Percentiles rank a stretch among this genome's conserved stretches.
phyloP scores from a whole-genome alignment of 2,797 vertebrate species.

The Melanogrammus aeglefinus region DNA sequence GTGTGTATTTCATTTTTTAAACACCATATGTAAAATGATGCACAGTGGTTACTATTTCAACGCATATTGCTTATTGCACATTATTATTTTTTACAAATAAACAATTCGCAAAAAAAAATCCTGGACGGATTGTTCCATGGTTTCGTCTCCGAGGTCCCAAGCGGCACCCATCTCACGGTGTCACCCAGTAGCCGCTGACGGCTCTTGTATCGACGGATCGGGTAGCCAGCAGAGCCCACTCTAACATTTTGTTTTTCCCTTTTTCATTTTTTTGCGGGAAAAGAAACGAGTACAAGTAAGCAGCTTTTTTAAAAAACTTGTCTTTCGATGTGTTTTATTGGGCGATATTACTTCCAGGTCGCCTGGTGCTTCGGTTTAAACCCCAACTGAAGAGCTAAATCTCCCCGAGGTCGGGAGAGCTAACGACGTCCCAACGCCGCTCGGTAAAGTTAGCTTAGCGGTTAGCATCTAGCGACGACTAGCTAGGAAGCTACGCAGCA shows the following conservation, averaged over 20 bases:
- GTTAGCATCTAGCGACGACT: slow-evolving; percentile 56
- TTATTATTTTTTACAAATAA: no score
- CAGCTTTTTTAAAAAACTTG: not conserved
- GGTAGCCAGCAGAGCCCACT: slow-evolving; percentile 22
- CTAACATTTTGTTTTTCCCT: slow-evolving; percentile 52
- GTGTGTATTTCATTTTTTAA: not conserved
- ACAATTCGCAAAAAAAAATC: no score
- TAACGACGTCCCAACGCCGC: not conserved
- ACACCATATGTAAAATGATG: not conserved
- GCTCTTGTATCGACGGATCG: slow-evolving; percentile 77
- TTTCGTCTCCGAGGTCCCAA: slow-evolving; percentile 31
- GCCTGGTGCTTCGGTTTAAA: not conserved
- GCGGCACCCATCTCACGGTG: slow-evolving; percentile 58
- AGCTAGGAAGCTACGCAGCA: slow-evolving; percentile 61
- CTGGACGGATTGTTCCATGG: not conserved
- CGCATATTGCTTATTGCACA: no score
- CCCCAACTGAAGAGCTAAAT: slow-evolving; percentile 9
- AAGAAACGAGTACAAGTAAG: slow-evolving; percentile 76
- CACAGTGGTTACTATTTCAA: not conserved
- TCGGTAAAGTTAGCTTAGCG: not conserved
- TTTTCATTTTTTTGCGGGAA: slow-evolving; percentile 69
- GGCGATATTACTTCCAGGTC: no score
- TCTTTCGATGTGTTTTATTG: no score
- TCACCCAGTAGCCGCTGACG: slow-evolving; percentile 79
- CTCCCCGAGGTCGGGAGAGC: slow-evolving; percentile 12